Conservation (phyloP, 2,797 vertebrate species). For the Chelonia mydas region DNA sequence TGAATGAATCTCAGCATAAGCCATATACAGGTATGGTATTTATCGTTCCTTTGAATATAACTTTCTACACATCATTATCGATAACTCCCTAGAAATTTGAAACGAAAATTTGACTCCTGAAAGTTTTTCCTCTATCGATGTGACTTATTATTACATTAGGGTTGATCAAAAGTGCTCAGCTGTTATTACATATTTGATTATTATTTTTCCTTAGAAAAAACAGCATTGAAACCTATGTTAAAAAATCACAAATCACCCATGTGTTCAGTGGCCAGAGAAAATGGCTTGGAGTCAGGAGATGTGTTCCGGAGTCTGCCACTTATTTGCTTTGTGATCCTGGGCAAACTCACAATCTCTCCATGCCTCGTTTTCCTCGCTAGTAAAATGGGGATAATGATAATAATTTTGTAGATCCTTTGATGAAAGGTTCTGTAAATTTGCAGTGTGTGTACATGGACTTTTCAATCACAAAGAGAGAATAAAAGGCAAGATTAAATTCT, state of each 20-base stretch:
- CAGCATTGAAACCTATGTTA: background rate
- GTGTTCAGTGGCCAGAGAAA: background rate
- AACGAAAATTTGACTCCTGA: background rate
- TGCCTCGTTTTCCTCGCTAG: background rate
- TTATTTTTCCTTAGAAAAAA: background rate
- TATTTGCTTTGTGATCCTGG: slow-evolving; percentile 7
- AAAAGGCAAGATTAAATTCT: background rate
- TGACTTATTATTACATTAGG: background rate
- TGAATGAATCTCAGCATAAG: background rate
- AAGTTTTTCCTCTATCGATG: background rate
- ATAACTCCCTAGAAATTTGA: background rate
- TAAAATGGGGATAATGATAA: background rate
- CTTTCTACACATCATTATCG: background rate
- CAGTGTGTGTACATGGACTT: background rate
- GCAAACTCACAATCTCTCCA: background rate
- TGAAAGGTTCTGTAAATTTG: background rate
- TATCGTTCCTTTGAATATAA: background rate
- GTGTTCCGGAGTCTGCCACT: background rate
- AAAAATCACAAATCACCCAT: background rate
- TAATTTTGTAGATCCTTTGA: background rate
- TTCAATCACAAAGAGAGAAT: background rate
- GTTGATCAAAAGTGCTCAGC: background rate
- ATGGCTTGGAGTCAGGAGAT: background rate
- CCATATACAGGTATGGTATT: background rate
- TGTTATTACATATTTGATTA: background rate